Evolutionary conservation across 2,113 vertebrate genomes (phyloP).

Genomic region (Chaetodon trifascialis): DNA sequence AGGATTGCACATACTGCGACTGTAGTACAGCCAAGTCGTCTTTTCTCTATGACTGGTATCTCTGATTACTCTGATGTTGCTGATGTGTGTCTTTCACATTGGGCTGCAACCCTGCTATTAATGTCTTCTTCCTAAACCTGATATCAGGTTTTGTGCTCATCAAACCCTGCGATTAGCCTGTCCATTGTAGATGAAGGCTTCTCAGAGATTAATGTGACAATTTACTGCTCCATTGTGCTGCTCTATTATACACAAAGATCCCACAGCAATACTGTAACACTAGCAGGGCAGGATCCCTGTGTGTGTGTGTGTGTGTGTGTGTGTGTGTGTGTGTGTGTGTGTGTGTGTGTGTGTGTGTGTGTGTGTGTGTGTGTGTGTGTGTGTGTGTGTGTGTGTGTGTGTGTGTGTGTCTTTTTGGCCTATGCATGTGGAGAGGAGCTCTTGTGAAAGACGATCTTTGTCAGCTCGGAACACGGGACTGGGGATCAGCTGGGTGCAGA

Average conservation of each 20-base stretch:
- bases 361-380: constrained; percentile 23
- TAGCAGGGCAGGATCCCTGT: constrained; percentile 33
- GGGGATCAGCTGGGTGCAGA: constrained; percentile 71
- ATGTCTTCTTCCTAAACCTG: constrained; percentile 35
- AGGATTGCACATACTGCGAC: neutral
- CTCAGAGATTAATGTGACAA: constrained; percentile 69
- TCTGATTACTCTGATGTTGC: constrained; percentile 53
- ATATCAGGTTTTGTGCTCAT: constrained; percentile 62
- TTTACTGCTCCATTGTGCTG: constrained; percentile 62
- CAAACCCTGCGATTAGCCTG: constrained; percentile 59
- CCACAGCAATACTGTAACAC: constrained; percentile 67
- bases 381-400: constrained; percentile 30
- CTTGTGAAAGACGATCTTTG: constrained; percentile 82
- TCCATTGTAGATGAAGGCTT: constrained; percentile 47
- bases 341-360: constrained; percentile 31
- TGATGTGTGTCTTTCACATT: constrained; percentile 34
- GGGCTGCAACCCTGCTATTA: constrained; percentile 13
- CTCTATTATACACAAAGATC: constrained; percentile 63
- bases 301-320: constrained; percentile 17
- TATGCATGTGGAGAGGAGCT: constrained; percentile 54
- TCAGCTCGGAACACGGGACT: constrained; percentile 67
- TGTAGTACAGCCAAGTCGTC: neutral
- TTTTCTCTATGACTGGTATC: constrained; percentile 5
- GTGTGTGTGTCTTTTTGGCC: constrained; percentile 19
- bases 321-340: constrained; percentile 21